phyloP scores from a whole-genome alignment of 2,113 vertebrate genomes.

The Tupaia chinensis region DNA sequence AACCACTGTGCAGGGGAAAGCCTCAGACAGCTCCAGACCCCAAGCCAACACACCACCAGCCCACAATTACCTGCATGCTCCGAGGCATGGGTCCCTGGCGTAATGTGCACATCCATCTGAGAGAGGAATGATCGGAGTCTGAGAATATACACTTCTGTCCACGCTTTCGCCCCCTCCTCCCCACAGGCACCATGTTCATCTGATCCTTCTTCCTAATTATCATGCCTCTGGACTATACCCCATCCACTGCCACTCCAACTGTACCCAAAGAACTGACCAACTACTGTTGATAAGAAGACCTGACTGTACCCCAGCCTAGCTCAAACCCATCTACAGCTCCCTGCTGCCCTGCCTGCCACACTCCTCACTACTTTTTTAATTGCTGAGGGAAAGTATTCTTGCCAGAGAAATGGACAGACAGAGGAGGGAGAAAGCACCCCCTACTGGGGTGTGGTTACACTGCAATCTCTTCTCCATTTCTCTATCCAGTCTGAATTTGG shows the following conservation, averaged over 20 bases:
- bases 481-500: too few relatives aligned
- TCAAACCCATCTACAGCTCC: not conserved
- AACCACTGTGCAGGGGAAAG: not conserved
- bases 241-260: not conserved
- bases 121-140: constrained; percentile 19
- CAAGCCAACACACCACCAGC: not conserved
- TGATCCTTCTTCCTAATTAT: not conserved
- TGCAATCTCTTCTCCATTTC: too few relatives aligned
- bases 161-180: not conserved
- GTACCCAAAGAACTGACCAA: not conserved
- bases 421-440: too few relatives aligned
- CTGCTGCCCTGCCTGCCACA: not conserved
- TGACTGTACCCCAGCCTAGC: not conserved
- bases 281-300: not conserved
- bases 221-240: constrained; percentile 1
- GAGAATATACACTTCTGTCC: not conserved
- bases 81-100: constrained; percentile 95
- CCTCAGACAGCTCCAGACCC: not conserved
- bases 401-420: too few relatives aligned
- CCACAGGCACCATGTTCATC: not conserved
- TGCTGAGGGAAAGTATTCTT: too few relatives aligned
- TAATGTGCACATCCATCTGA: constrained; percentile 97
- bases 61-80: constrained; percentile 94
- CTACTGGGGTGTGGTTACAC: too few relatives aligned
- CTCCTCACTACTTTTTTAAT: not conserved